Conservation (phyloP, 2,888 invertebrate species). For the Temnothorax unifasciatus region DNA sequence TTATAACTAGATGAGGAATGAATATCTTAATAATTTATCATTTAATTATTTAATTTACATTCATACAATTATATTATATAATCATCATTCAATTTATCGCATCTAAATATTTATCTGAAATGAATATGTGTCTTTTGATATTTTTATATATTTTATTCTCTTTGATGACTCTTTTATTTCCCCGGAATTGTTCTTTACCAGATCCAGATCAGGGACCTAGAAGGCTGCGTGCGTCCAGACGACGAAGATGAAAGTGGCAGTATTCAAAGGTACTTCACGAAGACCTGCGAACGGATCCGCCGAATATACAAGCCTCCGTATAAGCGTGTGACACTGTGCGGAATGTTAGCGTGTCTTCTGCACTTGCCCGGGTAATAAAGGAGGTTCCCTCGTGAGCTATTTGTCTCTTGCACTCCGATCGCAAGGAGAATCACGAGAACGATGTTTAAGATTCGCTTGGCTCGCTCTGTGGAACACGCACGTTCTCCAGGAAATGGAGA, state of each 20-base stretch:
- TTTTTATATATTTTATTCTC: not conserved
- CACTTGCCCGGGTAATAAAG: conserved; percentile 78
- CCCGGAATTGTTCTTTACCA: not conserved
- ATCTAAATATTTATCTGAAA: not conserved
- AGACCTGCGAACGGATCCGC: conserved; percentile 44
- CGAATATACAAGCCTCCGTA: conserved; percentile 65
- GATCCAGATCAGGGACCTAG: conserved; percentile 49
- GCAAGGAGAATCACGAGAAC: conserved; percentile 22
- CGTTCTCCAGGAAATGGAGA: conserved; percentile 63
- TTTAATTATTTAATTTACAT: no score
- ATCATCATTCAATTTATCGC: no score
- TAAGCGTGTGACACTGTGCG: conserved; percentile 63
- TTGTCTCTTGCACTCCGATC: not conserved
- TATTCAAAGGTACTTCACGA: conserved; percentile 48
- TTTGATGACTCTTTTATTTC: not conserved
- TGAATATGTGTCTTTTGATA: not conserved
- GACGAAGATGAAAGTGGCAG: conserved; percentile 33
- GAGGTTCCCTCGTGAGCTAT: not conserved
- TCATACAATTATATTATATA: no score
- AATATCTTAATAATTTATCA: not conserved
- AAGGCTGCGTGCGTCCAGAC: conserved; percentile 56
- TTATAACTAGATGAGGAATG: not conserved
- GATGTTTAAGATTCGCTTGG: conserved; percentile 74
- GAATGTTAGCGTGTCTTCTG: conserved; percentile 66
- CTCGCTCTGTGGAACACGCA: conserved; percentile 75